Evolutionary conservation across 1,140 invertebrate species (phyloP).

Genomic region (Berghia stephanieae): DNA sequence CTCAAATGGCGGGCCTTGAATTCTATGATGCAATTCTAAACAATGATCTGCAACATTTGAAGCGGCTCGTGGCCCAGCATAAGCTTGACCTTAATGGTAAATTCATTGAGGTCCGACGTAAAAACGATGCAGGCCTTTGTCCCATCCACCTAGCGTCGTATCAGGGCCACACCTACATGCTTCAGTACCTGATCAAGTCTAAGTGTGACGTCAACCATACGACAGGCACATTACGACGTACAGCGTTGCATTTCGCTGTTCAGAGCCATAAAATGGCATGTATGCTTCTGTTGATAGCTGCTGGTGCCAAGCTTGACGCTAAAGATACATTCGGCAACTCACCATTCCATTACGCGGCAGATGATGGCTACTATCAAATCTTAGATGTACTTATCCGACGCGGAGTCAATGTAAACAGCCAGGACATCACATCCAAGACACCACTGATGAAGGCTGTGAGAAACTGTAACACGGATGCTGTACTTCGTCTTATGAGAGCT

Average conservation of each 20-base stretch:
- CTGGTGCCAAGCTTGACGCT: conserved; percentile 62
- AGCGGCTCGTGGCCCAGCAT: conserved; percentile 61
- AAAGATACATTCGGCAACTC: conserved; percentile 66
- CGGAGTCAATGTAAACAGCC: conserved; percentile 61
- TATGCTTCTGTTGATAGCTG: conserved; percentile 60
- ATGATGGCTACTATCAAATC: conserved; percentile 65
- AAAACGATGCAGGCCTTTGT: conserved; percentile 64
- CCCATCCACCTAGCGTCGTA: conserved; percentile 65
- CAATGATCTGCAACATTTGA: conserved; percentile 62
- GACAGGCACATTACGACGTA: conserved; percentile 60
- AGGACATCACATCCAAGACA: conserved; percentile 66
- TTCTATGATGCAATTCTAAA: conserved; percentile 67
- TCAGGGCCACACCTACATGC: conserved; percentile 63
- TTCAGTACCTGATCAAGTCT: conserved; percentile 65
- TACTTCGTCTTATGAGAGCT: conserved; percentile 56
- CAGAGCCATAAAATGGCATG: conserved; percentile 64
- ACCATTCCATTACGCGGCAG: conserved; percentile 65
- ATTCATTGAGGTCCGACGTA: conserved; percentile 64
- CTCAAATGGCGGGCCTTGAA: conserved; percentile 62
- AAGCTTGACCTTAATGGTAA: conserved; percentile 66
- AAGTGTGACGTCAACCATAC: conserved; percentile 65
- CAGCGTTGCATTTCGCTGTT: conserved; percentile 64
- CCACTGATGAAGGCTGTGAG: conserved; percentile 66
- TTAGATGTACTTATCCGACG: conserved; percentile 60
- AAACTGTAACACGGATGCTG: conserved; percentile 64